phyloP scores from a whole-genome alignment of 2,888 invertebrate genomes.

The Tricholauxania praeusta region DNA sequence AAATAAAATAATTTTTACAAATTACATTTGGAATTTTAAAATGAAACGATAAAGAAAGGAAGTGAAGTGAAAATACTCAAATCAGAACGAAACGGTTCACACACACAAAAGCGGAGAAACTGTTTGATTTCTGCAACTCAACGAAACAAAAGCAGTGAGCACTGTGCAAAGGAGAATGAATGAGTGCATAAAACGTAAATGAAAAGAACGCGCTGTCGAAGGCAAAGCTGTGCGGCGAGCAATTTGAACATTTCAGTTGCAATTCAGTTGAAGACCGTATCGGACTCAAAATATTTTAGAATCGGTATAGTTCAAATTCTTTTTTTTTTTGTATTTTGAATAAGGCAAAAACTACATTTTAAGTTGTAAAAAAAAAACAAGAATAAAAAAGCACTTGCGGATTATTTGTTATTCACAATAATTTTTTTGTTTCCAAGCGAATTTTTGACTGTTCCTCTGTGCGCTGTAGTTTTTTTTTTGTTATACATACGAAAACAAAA shows the following conservation, averaged over 20 bases:
- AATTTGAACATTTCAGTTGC: slow-evolving; percentile 56
- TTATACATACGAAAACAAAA: slow-evolving; percentile 25
- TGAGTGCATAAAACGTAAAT: slow-evolving; percentile 26
- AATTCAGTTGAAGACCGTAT: slow-evolving; percentile 59
- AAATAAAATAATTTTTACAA: background rate
- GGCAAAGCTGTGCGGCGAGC: slow-evolving; percentile 47
- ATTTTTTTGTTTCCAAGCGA: slow-evolving; percentile 50
- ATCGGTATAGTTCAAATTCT: slow-evolving; percentile 18
- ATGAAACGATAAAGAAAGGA: background rate
- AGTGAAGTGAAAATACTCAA: background rate
- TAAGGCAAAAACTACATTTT: slow-evolving; percentile 13
- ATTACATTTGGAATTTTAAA: slow-evolving; percentile 2
- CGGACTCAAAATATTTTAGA: slow-evolving; percentile 55
- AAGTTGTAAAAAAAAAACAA: background rate
- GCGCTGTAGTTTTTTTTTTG: slow-evolving; percentile 32
- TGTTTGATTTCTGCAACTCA: slow-evolving; percentile 30
- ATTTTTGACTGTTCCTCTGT: slow-evolving; percentile 46
- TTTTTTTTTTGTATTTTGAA: background rate
- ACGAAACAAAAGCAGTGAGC: slow-evolving; percentile 33
- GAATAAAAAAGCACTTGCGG: slow-evolving; percentile 18
- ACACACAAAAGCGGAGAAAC: slow-evolving; percentile 16
- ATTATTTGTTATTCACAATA: slow-evolving; percentile 27
- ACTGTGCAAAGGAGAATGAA: slow-evolving; percentile 23
- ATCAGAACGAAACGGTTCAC: background rate
- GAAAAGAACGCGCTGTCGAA: slow-evolving; percentile 36